Base-by-base conservation (phyloP, 1,140 invertebrate species). In the Drosophila auraria region DNA sequence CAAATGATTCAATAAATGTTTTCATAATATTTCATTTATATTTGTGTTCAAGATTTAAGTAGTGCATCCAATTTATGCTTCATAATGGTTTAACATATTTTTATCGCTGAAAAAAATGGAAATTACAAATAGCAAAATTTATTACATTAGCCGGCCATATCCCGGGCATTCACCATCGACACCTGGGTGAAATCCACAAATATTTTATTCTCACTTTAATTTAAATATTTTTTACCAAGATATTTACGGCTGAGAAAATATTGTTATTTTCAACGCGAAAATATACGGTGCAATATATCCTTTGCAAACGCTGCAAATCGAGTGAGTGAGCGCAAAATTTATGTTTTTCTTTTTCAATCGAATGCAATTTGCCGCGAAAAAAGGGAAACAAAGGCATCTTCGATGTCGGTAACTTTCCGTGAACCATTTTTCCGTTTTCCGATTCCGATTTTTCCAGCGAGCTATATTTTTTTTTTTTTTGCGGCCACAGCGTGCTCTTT, bases 341-440 rank as follows among this genome's bases (percentile, higher is more conserved):
- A 63, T 53, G 42, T 12, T 53, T 45, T 78, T 64, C 57, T 15
- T 53, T 68, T 69, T 53, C 49, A 42, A 74, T 69, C 54, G 70
- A 80, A 72, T 76, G 82, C 73, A 73, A 78, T 83, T 79, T 83
- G 53, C 58, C 53, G 50, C 51, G 49, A 68, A 65, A 63, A 68
- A 49, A 44, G 33, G 68, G 58, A 80, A 63, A 68, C 44, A 66
- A 69, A 61, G 58, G 64, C 51, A 38, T 49, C 71, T 61, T 73
- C 54, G 30, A 25, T 58, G 60, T 62, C 47, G 65, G 38, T 63
- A 63, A 50, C 58, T 61, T 69, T 51, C 61, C 47, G 56, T 68
- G 47, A 57, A 45, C 40, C 36, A 69, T 56, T 69, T 51, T 56
- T n/a, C 60, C 71, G 61, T 51, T 65, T 75, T 42, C 72, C 54